These are phyloP conservation scores for Glyptemys insculpta DNA, from an alignment of 2,797 vertebrate species.

Conservation along the genomic window DNA sequence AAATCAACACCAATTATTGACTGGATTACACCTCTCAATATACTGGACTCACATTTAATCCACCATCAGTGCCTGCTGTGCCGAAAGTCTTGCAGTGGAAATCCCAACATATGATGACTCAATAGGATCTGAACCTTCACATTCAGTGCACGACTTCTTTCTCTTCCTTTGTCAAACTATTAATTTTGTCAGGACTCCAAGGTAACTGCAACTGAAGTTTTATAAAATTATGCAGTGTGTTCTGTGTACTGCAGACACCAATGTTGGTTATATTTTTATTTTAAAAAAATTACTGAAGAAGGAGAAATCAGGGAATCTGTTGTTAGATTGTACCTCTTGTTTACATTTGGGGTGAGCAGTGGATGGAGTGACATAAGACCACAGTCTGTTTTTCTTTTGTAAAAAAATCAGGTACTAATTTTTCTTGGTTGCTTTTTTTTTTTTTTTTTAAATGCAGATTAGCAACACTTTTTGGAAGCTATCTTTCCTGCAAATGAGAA, in stretches of 20 bases:
- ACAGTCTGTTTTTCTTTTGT: conserved; percentile 69
- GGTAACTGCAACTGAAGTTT: conserved; percentile 51
- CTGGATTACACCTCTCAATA: conserved; percentile 41
- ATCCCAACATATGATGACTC: conserved; percentile 11
- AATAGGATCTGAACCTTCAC: conserved; percentile 67
- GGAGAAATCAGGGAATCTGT: conserved; percentile 77
- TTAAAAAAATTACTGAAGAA: conserved; percentile 62
- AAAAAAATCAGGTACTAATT: conserved; percentile 64
- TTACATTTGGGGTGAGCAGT: conserved; percentile 79
- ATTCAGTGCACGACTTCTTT: conserved; percentile 34
- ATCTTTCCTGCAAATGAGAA: conserved; percentile 55
- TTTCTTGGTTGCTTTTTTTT: conserved; percentile 16
- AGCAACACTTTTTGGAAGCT: conserved; percentile 44
- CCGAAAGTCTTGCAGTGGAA: conserved; percentile 65
- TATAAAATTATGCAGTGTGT: conserved; percentile 31
- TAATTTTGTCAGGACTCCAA: conserved; percentile 43
- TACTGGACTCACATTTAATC: conserved; percentile 58
- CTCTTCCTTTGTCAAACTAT: conserved; percentile 37
- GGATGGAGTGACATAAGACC: conserved; percentile 65
- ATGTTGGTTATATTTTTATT: conserved; percentile 50
- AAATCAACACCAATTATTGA: conserved; percentile 54
- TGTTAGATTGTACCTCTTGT: conserved; percentile 70
- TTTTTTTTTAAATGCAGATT: conserved; percentile 68
- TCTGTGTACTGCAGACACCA: conserved; percentile 60
- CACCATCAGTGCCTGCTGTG: conserved; percentile 80